Evolutionary conservation across 2,113 vertebrate species (phyloP), one percentile per base, ranked within the genome.

Genomic region (Geococcyx californianus): DNA sequence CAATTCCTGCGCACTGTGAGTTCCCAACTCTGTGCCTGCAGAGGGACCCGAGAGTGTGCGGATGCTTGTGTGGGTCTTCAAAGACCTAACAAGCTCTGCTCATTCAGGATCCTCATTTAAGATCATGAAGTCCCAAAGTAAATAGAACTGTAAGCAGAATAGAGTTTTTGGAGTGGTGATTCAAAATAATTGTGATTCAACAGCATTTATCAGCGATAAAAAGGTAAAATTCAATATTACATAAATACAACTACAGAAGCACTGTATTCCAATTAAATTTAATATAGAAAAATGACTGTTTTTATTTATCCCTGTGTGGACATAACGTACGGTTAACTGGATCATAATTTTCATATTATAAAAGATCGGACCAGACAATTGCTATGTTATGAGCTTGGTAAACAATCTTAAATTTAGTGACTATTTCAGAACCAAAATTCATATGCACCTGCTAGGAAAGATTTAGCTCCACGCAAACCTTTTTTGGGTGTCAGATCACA

Each of bases 301-400:
- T 95, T 83, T 81, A 90, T 82, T 92, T 89, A 93, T 85, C 66
- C 60, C 79, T 87, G 34, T 81, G 66, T 79, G 94, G 70, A 85
- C 82, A 77, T 86, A 72, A 60, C 6, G 7, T n/a, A 92, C 89
- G 56, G 58, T 62, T 94, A 94, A 95, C 73, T 87, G 87, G 78
- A 95, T 92, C 73, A 83, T 84, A 83, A 92, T 81, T 96, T 90
- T 77, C 55, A 89, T 3, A 2, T 90, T 83, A 76, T 33, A 85
- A 89, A 82, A 68, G 73, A 87, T 78, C 70, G 93, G 64, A 91
- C 52, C 87, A 93, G 88, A 94, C 34, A 58, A 90, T 24, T 13
- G 84, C 36, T 28, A 63, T 24, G 36, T 26, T 89, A 93, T 79
- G 77, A 95, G 59, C 38, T 80, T 92, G 67, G 62, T 83, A 94